A percentile compares a stretch with the other conserved stretches of the same genome.
Conservation (phyloP, 2,888 invertebrate genomes). For the Brassicogethes aeneus region DNA sequence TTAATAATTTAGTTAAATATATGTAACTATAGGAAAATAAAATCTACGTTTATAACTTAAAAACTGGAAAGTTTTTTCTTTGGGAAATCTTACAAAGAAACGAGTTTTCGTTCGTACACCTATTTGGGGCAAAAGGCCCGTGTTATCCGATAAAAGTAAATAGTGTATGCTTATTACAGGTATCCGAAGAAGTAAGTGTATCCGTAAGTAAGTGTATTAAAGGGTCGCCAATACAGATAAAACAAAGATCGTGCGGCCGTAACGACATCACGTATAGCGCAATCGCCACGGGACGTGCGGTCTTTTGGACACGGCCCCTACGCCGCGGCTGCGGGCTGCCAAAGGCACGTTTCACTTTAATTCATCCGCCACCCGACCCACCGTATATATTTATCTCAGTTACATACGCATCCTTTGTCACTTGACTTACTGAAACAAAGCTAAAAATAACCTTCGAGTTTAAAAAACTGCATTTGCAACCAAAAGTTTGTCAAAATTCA, state of each 20-base stretch:
- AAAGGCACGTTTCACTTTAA: slow-evolving; percentile 44
- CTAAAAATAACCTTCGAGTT: no score
- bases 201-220: background rate
- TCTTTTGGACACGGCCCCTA: slow-evolving; percentile 29
- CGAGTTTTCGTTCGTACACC: no score
- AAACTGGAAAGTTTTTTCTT: no score
- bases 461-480: no score
- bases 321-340: slow-evolving; percentile 36
- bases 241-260: slow-evolving; percentile 32
- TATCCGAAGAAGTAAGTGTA: no score
- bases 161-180: background rate
- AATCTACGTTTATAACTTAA: no score
- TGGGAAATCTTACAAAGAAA: no score
- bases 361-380: slow-evolving; percentile 25
- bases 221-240: slow-evolving; percentile 12
- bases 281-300: slow-evolving; percentile 39
- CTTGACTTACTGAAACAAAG: background rate
- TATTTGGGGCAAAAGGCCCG: no score
- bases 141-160: background rate
- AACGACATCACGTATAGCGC: slow-evolving; percentile 40
- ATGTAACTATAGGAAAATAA: no score
- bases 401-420: slow-evolving; percentile 32
- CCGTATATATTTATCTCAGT: slow-evolving; percentile 38
- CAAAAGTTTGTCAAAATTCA: no score
- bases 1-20: no score